phyloP scores from a whole-genome alignment of 64 coral and sea anemone genomes.

The Platygyra sinensis region DNA sequence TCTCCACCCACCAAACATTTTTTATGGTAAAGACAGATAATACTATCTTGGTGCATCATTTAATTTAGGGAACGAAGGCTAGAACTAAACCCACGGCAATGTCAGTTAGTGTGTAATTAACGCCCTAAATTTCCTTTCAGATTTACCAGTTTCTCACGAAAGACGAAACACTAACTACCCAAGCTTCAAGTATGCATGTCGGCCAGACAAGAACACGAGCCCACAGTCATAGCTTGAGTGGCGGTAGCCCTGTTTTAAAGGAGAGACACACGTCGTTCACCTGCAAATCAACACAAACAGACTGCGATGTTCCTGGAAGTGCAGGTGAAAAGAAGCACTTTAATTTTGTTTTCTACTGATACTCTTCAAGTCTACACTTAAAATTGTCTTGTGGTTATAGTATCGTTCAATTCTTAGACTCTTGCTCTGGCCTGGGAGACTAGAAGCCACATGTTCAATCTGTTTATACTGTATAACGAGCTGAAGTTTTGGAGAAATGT shows the following conservation, averaged over 20 bases:
- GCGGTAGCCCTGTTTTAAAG: conserved; percentile 6
- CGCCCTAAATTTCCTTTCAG: not conserved
- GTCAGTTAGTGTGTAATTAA: not conserved
- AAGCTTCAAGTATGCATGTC: conserved; percentile 13
- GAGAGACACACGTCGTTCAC: conserved; percentile 6
- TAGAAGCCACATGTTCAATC: too few relatives aligned
- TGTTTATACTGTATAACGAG: too few relatives aligned
- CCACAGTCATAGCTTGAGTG: not conserved
- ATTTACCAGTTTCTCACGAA: conserved; percentile 36
- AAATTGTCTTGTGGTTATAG: not conserved
- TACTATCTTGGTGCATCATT: too few relatives aligned
- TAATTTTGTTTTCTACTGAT: not conserved
- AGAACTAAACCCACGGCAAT: not conserved
- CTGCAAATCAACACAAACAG: conserved; percentile 30
- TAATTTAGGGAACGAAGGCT: too few relatives aligned
- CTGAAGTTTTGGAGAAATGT: too few relatives aligned
- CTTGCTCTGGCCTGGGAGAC: too few relatives aligned
- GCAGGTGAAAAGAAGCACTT: not conserved
- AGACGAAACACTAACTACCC: not conserved
- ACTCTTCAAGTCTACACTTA: too few relatives aligned
- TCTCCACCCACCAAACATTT: too few relatives aligned
- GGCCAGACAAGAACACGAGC: not conserved
- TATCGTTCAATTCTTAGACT: not conserved
- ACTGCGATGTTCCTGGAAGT: conserved; percentile 20
- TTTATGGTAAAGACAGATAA: too few relatives aligned